A percentile compares a stretch with the other conserved stretches of the same genome.
Evolutionary conservation across 2,888 invertebrate species (phyloP).

Genomic region (Chalcis sispes): DNA sequence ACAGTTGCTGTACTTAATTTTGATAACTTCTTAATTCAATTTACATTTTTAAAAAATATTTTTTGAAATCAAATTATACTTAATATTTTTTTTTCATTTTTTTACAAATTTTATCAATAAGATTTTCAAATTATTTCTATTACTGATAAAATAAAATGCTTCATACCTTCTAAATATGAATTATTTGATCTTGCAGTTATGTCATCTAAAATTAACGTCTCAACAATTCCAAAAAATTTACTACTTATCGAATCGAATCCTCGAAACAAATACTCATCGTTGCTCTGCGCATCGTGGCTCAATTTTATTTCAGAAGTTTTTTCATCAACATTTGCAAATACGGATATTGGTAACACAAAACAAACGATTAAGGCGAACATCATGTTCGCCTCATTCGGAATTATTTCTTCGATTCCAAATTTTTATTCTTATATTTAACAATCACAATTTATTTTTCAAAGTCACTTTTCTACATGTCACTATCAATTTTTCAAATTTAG

Average conservation of each 20-base stretch:
- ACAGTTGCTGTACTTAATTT: too few species aligned
- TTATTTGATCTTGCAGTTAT: constrained; percentile 22
- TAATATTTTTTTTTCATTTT: too few species aligned
- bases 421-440: not conserved
- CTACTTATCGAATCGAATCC: constrained; percentile 63
- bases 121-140: too few species aligned
- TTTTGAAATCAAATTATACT: too few species aligned
- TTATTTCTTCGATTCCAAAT: not conserved
- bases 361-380: constrained; percentile 59
- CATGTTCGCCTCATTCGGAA: constrained; percentile 62
- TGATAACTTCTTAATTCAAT: too few species aligned
- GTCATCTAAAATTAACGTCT: constrained; percentile 60
- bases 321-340: constrained; percentile 60
- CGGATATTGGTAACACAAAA: constrained; percentile 62
- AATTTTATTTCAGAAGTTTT: constrained; percentile 44
- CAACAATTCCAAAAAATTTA: constrained; percentile 62
- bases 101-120: too few species aligned
- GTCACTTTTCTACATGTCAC: not conserved
- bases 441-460: not conserved
- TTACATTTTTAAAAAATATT: too few species aligned
- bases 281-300: constrained; percentile 35
- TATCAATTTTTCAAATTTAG: not conserved
- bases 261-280: constrained; percentile 47
- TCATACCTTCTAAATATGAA: too few species aligned
- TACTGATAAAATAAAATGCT: too few species aligned